phyloP scores from a whole-genome alignment of 92 coral and sea anemone genomes.

The Umimayanthus kanabou region DNA sequence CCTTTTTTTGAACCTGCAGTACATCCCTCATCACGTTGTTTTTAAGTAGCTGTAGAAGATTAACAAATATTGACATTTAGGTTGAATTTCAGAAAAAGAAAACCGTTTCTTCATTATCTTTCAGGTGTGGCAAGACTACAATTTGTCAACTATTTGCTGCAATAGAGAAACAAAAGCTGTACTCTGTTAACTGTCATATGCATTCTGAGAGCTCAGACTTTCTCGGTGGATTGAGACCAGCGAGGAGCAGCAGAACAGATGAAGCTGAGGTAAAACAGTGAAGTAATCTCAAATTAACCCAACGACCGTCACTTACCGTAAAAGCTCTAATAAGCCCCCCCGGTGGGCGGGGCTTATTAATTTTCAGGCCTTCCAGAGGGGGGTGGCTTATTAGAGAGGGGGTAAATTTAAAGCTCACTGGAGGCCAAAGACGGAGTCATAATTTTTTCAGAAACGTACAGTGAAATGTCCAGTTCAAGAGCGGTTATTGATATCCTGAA shows the following conservation, averaged over 20 bases:
- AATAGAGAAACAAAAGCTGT: slow-evolving; percentile 65
- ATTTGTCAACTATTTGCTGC: slow-evolving; percentile 94
- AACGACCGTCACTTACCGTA: neutral
- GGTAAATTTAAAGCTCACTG: no score
- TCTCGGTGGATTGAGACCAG: slow-evolving; percentile 95
- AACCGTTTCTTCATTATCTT: neutral
- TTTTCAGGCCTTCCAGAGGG: no score
- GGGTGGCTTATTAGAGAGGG: no score
- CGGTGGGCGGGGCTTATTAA: no score
- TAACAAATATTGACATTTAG: no score
- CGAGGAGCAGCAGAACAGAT: slow-evolving; percentile 62
- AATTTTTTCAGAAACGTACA: no score
- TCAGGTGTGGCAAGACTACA: slow-evolving; percentile 90
- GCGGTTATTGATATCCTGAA: no score
- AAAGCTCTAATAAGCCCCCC: no score
- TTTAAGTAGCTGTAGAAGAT: neutral
- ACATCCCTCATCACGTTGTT: neutral
- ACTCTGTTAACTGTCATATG: slow-evolving; percentile 97
- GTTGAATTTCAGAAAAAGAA: neutral
- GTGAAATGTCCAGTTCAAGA: no score
- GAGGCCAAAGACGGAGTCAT: no score
- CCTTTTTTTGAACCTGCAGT: neutral
- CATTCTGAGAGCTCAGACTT: slow-evolving; percentile 97
- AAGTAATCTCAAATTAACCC: neutral
- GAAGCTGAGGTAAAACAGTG: slow-evolving; percentile 64